These are phyloP conservation scores for Osedax frankpressi DNA, from an alignment of 2,888 invertebrate genomes.

Conservation along the genomic window DNA sequence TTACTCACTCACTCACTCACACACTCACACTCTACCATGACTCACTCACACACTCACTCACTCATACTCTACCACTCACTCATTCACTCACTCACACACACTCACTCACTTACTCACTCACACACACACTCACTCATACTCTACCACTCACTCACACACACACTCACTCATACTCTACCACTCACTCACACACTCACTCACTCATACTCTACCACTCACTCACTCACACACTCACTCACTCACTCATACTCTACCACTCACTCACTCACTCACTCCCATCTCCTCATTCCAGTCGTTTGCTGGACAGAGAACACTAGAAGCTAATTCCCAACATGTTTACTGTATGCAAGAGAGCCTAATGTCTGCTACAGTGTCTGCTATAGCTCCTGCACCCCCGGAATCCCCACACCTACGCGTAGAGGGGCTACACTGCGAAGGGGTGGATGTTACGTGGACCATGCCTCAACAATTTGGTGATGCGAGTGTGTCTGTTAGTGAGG, in stretches of 20 bases:
- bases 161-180: neutral
- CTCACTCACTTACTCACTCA: neutral
- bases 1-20: neutral
- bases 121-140: too few species aligned
- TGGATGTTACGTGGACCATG: conserved; percentile 44
- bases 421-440: conserved; percentile 40
- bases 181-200: neutral
- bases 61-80: neutral
- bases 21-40: too few species aligned
- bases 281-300: conserved; percentile 32
- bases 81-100: neutral
- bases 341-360: conserved; percentile 39
- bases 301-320: conserved; percentile 34
- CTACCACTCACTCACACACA: neutral
- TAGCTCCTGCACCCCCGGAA: conserved; percentile 41
- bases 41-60: neutral
- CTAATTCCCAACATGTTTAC: conserved; percentile 35
- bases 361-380: conserved; percentile 41
- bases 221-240: neutral
- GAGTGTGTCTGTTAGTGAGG: conserved; percentile 38
- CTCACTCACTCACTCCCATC: neutral
- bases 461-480: conserved; percentile 45
- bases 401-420: conserved; percentile 43
- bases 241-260: neutral
- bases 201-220: neutral